Evolutionary conservation across 2,888 invertebrate species (phyloP).

Genomic region (Sminthurides aquaticus): DNA sequence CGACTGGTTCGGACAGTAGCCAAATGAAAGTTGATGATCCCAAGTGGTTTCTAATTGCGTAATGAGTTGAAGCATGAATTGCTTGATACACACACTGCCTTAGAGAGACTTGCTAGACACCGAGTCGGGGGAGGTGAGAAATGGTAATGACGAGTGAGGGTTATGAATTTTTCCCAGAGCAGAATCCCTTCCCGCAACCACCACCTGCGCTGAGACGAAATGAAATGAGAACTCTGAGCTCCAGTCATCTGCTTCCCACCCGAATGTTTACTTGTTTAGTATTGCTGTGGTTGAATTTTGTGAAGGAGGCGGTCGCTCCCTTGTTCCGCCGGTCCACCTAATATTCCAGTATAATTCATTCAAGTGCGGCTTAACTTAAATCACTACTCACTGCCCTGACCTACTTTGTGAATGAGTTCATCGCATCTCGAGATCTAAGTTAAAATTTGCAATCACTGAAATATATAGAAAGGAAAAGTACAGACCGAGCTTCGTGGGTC

Average conservation of each 20-base stretch:
- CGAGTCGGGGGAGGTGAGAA: constrained; percentile 15
- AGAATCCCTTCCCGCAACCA: constrained; percentile 12
- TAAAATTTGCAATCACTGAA: constrained; percentile 4
- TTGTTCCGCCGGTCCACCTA: background rate
- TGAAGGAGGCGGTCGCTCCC: constrained; percentile 7
- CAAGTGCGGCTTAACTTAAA: background rate
- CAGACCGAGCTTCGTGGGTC: too few species aligned
- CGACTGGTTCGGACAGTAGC: too few species aligned
- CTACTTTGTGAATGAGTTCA: constrained; percentile 44
- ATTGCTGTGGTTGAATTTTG: constrained; percentile 11
- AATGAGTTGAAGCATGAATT: too few species aligned
- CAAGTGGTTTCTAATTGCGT: too few species aligned
- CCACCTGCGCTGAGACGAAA: constrained; percentile 21
- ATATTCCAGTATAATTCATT: background rate
- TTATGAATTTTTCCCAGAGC: constrained; percentile 8
- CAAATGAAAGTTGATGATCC: too few species aligned
- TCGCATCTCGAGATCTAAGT: constrained; percentile 40
- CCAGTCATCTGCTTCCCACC: background rate
- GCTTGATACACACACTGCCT: too few species aligned
- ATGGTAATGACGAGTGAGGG: constrained; percentile 20
- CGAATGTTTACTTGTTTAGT: background rate
- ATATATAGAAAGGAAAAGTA: background rate
- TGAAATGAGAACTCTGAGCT: constrained; percentile 5
- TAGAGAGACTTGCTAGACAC: too few species aligned
- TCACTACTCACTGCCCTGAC: constrained; percentile 27